Evolutionary conservation across 2,113 vertebrate species (phyloP).

Genomic region (Epinephelus cyanopodus): DNA sequence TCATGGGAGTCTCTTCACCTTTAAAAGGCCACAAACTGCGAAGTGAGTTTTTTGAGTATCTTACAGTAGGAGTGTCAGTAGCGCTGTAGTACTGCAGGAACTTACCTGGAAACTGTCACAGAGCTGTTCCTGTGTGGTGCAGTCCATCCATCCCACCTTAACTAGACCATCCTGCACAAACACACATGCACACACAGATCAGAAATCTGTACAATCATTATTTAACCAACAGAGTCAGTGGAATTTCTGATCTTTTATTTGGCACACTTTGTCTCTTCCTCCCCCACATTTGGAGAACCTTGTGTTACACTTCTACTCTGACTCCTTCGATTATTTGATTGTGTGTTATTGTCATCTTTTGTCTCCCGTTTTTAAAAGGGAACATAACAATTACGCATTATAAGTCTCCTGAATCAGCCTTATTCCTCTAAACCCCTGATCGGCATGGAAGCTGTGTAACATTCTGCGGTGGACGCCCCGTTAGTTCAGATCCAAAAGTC

Average conservation of each 20-base stretch:
- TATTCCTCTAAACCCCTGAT: too few species aligned
- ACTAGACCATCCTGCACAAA: conserved; percentile 91
- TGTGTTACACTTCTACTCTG: too few species aligned
- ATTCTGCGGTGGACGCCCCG: too few species aligned
- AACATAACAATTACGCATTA: too few species aligned
- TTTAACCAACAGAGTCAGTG: neutral
- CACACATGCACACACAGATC: conserved; percentile 21
- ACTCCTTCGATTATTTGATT: too few species aligned
- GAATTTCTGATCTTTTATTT: neutral
- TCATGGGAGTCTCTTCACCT: neutral
- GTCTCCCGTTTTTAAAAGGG: too few species aligned
- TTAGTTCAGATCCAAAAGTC: too few species aligned
- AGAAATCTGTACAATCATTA: neutral
- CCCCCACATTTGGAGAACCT: too few species aligned
- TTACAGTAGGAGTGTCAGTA: neutral
- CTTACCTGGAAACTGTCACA: conserved; percentile 89
- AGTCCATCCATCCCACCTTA: conserved; percentile 97
- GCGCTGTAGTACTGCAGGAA: neutral
- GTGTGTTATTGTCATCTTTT: too few species aligned
- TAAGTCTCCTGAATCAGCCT: too few species aligned
- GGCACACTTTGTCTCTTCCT: too few species aligned
- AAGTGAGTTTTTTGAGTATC: neutral
- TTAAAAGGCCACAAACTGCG: neutral
- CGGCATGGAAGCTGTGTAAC: too few species aligned
- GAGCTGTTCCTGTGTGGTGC: conserved; percentile 88